A percentile compares a stretch with the other conserved stretches of the same genome.
Evolutionary conservation across 2,888 invertebrate species (phyloP).

Genomic region (Aphidoletes aphidimyza): DNA sequence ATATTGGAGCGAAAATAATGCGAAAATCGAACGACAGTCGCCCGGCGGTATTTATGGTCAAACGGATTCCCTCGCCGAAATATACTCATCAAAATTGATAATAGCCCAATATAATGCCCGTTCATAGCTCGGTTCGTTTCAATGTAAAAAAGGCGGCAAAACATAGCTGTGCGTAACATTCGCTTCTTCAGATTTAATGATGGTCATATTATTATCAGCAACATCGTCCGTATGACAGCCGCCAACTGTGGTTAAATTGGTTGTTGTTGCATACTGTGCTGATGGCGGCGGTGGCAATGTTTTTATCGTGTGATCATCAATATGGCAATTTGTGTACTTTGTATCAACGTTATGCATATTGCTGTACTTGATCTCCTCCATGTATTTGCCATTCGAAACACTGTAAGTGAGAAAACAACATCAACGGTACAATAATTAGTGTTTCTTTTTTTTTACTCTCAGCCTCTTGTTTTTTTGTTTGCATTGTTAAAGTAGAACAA

Average conservation of each 20-base stretch:
- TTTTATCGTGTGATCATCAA: constrained; percentile 59
- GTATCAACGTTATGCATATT: constrained; percentile 61
- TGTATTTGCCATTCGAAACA: constrained; percentile 64
- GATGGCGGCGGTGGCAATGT: constrained; percentile 55
- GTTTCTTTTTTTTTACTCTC: not conserved
- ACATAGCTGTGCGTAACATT: constrained; percentile 65
- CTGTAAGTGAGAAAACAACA: constrained; percentile 56
- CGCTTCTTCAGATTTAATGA: constrained; percentile 66
- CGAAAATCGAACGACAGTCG: no score
- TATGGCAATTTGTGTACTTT: constrained; percentile 62
- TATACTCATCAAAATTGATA: not conserved
- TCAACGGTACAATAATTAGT: not conserved
- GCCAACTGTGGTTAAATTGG: constrained; percentile 56
- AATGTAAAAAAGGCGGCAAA: constrained; percentile 67
- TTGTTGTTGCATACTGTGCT: constrained; percentile 59
- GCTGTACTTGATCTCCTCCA: constrained; percentile 65
- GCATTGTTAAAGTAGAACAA: not conserved
- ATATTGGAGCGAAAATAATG: constrained; percentile 20
- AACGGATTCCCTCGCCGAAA: not conserved
- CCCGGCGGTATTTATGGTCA: not conserved
- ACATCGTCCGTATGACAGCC: constrained; percentile 59
- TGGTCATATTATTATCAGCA: constrained; percentile 62
- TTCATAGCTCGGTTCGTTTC: constrained; percentile 64
- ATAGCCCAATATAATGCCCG: not conserved
- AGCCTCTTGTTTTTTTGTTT: no score